Base-by-base conservation (phyloP, 2,888 invertebrate species). In the Agrotis segetum region DNA sequence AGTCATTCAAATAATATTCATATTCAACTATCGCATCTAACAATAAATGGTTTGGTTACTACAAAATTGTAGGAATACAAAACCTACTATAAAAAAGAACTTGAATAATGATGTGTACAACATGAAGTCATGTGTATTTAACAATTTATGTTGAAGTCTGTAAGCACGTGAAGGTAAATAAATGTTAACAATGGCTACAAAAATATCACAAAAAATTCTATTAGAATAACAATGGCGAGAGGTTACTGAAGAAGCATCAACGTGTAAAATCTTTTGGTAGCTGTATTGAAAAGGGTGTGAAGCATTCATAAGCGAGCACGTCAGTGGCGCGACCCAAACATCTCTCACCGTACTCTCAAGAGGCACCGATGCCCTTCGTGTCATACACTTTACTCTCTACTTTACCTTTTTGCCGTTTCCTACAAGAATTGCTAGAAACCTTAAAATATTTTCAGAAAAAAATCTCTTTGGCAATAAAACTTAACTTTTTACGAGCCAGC, bases 301-400 rank as follows among this genome's bases (percentile, higher is more conserved):
- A 91, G 89, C 90, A 89, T 92, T 93, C 93, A 93, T 94, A 93
- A 93, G 91, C 90, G 89, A 88, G 91, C 89, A 89, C 90, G 92
- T 92, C 92, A 92, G 92, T 90, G 91, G 88, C 89, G 89, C 89
- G 92, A 90, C 91, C 93, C 92, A 89, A 92, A 93, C 92, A 92
- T 94, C 92, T 92, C 91, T 93, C 91, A 91, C 90, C 89, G 89
- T 85, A 84, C 90, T 91, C 94, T 92, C 92, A 75, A 90, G 93
- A 92, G 92, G 90, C 90, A 85, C 83, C 87, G 88, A 86, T 89
- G 88, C 89, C 90, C 89, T 90, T 89, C 90, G 88, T 90, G 90
- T 91, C 92, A 90, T 92, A 91, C 89, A 91, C 91, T 92, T 93
- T 90, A 87, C 88, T 88, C 87, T 69, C 52, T 59, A 61, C 73